Conservation (phyloP, 1,140 invertebrate species). For the Hyphantria cunea region DNA sequence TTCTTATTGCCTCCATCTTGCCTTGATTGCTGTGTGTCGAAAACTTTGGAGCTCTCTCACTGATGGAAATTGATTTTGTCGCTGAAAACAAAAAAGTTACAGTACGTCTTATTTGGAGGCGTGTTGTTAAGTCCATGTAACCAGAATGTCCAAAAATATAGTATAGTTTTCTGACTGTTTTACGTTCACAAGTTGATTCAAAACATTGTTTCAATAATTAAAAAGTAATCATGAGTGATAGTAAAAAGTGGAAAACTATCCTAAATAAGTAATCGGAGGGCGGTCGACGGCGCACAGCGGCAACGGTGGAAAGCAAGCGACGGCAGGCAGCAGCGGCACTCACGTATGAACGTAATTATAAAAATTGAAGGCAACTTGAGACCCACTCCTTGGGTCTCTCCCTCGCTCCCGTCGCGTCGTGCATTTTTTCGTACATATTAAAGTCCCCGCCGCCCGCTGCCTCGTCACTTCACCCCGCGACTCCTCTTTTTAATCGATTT, state of each 20-base stretch:
- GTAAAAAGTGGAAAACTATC: constrained; percentile 43
- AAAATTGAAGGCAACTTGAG: constrained; percentile 77
- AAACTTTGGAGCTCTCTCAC: constrained; percentile 62
- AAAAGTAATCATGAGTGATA: constrained; percentile 40
- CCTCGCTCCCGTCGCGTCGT: constrained; percentile 74
- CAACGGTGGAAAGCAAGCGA: constrained; percentile 23
- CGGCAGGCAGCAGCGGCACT: constrained; percentile 44
- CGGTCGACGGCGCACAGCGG: constrained; percentile 24
- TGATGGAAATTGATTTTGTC: constrained; percentile 69
- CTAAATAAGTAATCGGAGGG: constrained; percentile 50
- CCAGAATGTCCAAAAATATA: background rate
- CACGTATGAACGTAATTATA: constrained; percentile 82
- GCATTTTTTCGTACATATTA: constrained; percentile 82
- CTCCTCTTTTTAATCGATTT: constrained; percentile 82
- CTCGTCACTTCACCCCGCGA: constrained; percentile 61
- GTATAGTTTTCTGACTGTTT: constrained; percentile 4
- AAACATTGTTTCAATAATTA: constrained; percentile 31
- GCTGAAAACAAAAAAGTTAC: constrained; percentile 59
- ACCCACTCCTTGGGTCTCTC: constrained; percentile 64
- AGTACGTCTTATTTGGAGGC: constrained; percentile 31
- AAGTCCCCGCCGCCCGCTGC: constrained; percentile 60
- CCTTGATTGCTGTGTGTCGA: constrained; percentile 73
- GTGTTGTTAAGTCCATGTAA: constrained; percentile 11
- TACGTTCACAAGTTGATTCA: constrained; percentile 7
- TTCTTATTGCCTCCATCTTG: constrained; percentile 76